Conservation (phyloP, 2,113 vertebrate genomes). For the Dolichotis patagonum region DNA sequence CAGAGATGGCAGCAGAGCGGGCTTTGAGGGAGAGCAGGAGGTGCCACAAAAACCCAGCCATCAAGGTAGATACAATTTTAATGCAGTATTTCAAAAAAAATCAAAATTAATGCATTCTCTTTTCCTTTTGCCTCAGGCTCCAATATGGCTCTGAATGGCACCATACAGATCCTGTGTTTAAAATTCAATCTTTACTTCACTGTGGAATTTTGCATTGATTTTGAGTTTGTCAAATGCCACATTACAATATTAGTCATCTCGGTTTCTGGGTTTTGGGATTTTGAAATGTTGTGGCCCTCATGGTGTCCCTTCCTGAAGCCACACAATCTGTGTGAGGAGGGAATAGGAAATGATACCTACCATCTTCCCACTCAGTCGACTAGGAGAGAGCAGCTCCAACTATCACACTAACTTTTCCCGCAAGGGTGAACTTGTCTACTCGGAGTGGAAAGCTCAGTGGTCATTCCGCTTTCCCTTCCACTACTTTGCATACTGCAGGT, state of each 20-base stretch:
- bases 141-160: not conserved
- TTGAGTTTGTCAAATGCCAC: not conserved
- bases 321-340: not conserved
- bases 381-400: not conserved
- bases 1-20: not conserved
- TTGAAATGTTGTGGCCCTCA: not conserved
- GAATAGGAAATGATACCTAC: not conserved
- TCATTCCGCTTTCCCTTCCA: not conserved
- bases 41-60: not conserved
- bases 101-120: not conserved
- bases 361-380: not conserved
- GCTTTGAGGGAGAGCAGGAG: not conserved
- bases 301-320: not conserved
- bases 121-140: not conserved
- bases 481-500: not conserved
- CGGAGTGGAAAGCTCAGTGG: not conserved
- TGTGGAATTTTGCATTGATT: not conserved
- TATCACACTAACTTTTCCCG: not conserved
- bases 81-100: not conserved
- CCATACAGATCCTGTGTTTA: not conserved
- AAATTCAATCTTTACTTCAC: not conserved
- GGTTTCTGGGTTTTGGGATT: not conserved
- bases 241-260: constrained; percentile 1
- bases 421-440: not conserved
- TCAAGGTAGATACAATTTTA: not conserved